Percentiles rank a stretch among this genome's conserved stretches.
phyloP scores from a whole-genome alignment of 2,888 invertebrate species.

The Philopedon plagiatum region DNA sequence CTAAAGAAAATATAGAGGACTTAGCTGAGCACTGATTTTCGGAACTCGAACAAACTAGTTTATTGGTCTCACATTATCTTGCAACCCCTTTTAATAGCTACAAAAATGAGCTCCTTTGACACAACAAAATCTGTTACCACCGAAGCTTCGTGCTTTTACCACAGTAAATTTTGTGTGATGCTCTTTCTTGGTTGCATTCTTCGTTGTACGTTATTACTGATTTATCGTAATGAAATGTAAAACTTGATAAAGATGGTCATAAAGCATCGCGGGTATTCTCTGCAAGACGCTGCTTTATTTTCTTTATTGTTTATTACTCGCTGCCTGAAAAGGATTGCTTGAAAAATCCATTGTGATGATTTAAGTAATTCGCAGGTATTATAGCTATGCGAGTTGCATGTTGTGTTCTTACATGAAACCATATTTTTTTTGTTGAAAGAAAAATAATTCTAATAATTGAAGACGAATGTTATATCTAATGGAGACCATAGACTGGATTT shows the following conservation, averaged over 20 bases:
- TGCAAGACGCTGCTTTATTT: conserved; percentile 54
- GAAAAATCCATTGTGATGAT: conserved; percentile 51
- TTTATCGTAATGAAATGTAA: conserved; percentile 60
- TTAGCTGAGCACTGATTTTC: too few species aligned
- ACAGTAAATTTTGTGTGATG: conserved; percentile 48
- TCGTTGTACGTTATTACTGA: conserved; percentile 51
- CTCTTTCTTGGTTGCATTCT: conserved; percentile 43
- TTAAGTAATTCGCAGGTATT: conserved; percentile 43
- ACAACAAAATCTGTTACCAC: conserved; percentile 47
- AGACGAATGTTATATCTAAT: too few species aligned
- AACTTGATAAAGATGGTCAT: conserved; percentile 58
- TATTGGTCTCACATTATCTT: too few species aligned
- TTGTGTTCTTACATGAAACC: too few species aligned
- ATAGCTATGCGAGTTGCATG: conserved; percentile 34
- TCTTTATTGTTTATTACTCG: conserved; percentile 55
- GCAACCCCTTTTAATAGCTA: too few species aligned
- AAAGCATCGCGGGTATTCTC: conserved; percentile 58
- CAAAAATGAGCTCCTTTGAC: too few species aligned
- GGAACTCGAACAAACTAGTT: too few species aligned
- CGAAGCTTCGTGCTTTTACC: conserved; percentile 38
- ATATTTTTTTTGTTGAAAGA: too few species aligned
- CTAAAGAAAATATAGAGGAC: too few species aligned
- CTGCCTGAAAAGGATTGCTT: conserved; percentile 48
- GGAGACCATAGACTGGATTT: too few species aligned
- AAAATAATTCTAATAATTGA: too few species aligned